Evolutionary conservation across 2,888 invertebrate genomes (phyloP).

Genomic region (Pimpla rufipes): DNA sequence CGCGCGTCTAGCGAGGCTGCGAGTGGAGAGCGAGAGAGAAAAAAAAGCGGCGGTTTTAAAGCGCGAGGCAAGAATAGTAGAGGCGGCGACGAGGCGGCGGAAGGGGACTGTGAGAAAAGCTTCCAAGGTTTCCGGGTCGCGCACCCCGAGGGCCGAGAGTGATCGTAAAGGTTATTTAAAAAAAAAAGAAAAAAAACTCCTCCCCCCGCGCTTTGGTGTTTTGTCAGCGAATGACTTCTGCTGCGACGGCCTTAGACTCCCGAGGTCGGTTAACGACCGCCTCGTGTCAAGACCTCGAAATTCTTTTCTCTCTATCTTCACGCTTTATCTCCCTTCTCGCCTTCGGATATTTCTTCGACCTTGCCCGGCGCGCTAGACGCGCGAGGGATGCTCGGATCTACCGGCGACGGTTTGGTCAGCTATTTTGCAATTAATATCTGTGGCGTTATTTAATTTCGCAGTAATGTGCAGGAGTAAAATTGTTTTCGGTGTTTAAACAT

Average conservation of each 20-base stretch:
- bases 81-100: conserved; percentile 1
- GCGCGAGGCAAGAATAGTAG: conserved; percentile 14
- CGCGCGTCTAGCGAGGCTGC: not conserved
- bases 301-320: conserved; percentile 37
- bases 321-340: conserved; percentile 2
- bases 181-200: conserved; percentile 1
- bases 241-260: conserved; percentile 9
- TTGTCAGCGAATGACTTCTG: conserved; percentile 67
- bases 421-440: no score
- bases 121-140: conserved; percentile 75
- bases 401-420: no score
- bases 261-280: conserved; percentile 78
- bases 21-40: not conserved
- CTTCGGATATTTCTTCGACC: not conserved
- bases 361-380: not conserved
- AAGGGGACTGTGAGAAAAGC: conserved; percentile 33
- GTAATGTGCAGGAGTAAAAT: no score
- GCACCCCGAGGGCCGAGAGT: conserved; percentile 56
- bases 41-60: conserved; percentile 7
- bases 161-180: conserved; percentile 70
- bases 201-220: conserved; percentile 58
- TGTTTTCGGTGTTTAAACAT: no score
- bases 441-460: no score
- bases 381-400: not conserved
- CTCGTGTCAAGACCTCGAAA: conserved; percentile 68